Evolutionary conservation across 2,888 invertebrate species (phyloP), one percentile per base, ranked within the genome.

Genomic region (Athripsodes cinereus): DNA sequence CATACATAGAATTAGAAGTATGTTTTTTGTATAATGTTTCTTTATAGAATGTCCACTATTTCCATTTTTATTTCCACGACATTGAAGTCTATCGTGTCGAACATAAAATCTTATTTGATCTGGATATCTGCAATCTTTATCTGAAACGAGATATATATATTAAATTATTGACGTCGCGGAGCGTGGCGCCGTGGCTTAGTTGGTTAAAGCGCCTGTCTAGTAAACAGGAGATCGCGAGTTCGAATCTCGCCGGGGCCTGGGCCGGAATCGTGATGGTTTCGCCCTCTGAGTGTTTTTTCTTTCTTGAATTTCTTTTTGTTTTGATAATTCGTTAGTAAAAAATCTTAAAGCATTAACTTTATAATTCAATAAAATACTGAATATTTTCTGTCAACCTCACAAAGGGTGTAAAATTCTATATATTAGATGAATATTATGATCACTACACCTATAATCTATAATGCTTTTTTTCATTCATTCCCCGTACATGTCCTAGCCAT

Each of bases 41-140:
- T 44, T 44, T 5, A 5, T 8, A 20, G 47, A 20, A 47, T 40
- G 3, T 13, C 8, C 6, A 20, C 11, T 47, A 20, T 47, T 55
- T 48, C 22, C 26, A 22, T 49, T 53, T 51, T 58, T 55, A 3
- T 40, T 44, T 46, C 51, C 71, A 55, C 76, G 66, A 66, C 81
- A 81, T n/a, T 72, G 69, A 3, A 80, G 68, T 34, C 81, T 81
- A 47, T 73, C 68, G 61, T 80, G 78, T 16, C 71, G 68, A 18
- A 82, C 68, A 64, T 77, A 74, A 67, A 75, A 82, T 61, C 84
- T 78, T 44, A 86, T 81, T 74, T 87, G 83, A 67, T 85, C 80
- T 22, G 86, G 85, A 66, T 78, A 77, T 56, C 82, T 79, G 67
- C 87, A 88, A 59, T 84, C 83, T 50, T 78, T 77, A 72, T 86